Base-by-base conservation (phyloP, 1,140 invertebrate genomes). In the Pissodes strobi region DNA sequence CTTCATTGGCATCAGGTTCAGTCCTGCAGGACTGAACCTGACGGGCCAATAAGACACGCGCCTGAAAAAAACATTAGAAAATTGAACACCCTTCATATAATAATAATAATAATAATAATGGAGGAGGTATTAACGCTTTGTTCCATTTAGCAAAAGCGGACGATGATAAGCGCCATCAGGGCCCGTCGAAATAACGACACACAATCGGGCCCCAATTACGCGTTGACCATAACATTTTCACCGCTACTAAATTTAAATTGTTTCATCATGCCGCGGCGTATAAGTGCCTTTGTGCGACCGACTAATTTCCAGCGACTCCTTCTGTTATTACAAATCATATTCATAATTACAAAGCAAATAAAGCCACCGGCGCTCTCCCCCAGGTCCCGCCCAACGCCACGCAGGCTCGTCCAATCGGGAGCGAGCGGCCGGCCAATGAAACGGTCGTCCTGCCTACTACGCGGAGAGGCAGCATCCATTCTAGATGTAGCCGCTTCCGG, bases 331-430 rank as follows among this genome's bases (percentile, higher is more conserved):
- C 74, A 77, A 78, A 78, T 77, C 76, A 78, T 78, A 78, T 77
- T 77, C 76, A 76, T 78, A 78, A 78, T 78, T 78, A 75, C 75
- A 74, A 75, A 74, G 74, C 76, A 77, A 77, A 78, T 74, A 76
- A 64, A 71, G 51, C 67, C 58, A 43, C 58, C 57, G 41, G 17
- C 60, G 18, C 63, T 58, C 63, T 48, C 68, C 37, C 63, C 62
- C 63, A 45, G 65, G 61, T 64, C 48, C 22, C 45, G 67, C 68
- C 49, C 71, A 37, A 68, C 68, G 64, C 13, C 57, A 13, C n/a
- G 12, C 9, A 12, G 15, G 23, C 27, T 38, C 30, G 53, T 25
- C 72, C 70, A 75, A 72, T 43, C 34, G 9, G 9, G 51, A 41
- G 39, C 45, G 19, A 15, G 56, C 30, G 6, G 13, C 21, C 39